phyloP scores from a whole-genome alignment of 2,888 invertebrate genomes.

The Cephus rjabovi region DNA sequence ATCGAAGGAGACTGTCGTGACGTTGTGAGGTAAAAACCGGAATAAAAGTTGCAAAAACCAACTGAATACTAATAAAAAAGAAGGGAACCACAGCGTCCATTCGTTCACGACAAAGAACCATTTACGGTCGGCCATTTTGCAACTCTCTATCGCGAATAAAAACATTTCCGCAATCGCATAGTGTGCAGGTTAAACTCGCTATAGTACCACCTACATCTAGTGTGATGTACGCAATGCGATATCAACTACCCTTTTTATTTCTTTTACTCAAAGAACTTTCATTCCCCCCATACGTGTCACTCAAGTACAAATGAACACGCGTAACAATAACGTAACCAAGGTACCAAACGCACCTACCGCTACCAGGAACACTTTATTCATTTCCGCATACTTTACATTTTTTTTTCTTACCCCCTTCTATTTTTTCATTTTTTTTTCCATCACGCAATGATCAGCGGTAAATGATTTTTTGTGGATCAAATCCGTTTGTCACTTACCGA shows the following conservation, averaged over 20 bases:
- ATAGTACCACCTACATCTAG: not conserved
- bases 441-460: not conserved
- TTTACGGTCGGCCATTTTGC: not conserved
- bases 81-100: not conserved
- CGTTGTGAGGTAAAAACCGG: slow-evolving; percentile 82
- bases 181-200: not conserved
- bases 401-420: not conserved
- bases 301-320: not conserved
- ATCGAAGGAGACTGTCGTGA: slow-evolving; percentile 91
- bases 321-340: not conserved
- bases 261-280: not conserved
- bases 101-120: not conserved
- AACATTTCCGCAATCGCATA: not conserved
- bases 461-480: not conserved
- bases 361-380: not conserved
- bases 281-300: not conserved
- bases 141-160: not conserved
- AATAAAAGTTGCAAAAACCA: not conserved
- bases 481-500: not conserved
- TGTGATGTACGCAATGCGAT: not conserved
- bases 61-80: not conserved
- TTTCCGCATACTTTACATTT: not conserved
- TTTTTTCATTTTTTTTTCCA: slow-evolving; percentile 2
- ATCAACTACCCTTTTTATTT: not conserved
- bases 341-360: not conserved